These are phyloP conservation scores for Gymnothorax javanicus DNA, from an alignment of 2,797 vertebrate species.

Conservation along the genomic window DNA sequence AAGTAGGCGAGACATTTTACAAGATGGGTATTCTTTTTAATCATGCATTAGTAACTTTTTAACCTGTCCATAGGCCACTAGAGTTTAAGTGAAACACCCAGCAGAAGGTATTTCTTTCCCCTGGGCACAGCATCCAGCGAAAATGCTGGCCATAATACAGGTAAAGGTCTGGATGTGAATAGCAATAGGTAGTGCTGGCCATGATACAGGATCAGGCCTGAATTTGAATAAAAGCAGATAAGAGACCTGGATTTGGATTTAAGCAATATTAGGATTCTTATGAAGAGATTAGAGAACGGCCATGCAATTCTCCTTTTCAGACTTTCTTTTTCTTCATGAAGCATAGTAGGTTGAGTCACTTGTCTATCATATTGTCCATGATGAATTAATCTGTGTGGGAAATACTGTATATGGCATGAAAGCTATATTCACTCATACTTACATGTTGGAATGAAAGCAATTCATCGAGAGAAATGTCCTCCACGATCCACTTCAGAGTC, in stretches of 20 bases:
- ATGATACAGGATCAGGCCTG: not conserved
- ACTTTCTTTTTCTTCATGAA: not conserved
- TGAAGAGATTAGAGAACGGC: not conserved
- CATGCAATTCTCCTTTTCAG: not conserved
- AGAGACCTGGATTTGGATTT: not conserved
- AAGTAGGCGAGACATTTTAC: not conserved
- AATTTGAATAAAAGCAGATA: not conserved
- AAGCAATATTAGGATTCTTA: not conserved
- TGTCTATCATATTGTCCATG: not conserved
- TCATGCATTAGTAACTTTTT: not conserved
- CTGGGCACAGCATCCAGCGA: not conserved
- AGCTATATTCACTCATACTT: not conserved
- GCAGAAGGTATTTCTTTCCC: not conserved
- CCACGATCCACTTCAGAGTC: not conserved
- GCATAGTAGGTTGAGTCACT: not conserved
- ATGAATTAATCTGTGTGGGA: constrained; percentile 5
- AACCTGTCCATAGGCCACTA: not conserved
- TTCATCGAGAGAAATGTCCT: not conserved
- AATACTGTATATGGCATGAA: not conserved
- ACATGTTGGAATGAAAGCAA: constrained; percentile 16
- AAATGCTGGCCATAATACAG: not conserved
- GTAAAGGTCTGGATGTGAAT: not conserved
- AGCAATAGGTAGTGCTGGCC: not conserved
- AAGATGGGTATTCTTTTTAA: not conserved
- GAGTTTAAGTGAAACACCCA: not conserved